These are phyloP conservation scores for Drosophila pseudoananassae DNA, from an alignment of 1,140 invertebrate species.

Conservation along the genomic window DNA sequence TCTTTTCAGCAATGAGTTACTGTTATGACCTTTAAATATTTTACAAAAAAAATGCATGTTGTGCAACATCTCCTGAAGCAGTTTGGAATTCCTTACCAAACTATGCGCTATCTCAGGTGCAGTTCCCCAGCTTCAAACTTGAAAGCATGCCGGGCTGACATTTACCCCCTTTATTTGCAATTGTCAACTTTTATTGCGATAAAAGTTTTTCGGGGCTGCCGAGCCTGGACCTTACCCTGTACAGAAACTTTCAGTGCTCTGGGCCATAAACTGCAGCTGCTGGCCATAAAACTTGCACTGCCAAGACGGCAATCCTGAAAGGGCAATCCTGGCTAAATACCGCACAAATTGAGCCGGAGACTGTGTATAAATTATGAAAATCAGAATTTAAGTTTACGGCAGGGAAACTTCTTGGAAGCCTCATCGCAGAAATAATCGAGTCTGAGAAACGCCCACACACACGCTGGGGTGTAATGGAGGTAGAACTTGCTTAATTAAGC, in stretches of 20 bases:
- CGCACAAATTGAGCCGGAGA: slow-evolving; percentile 11
- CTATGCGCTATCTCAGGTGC: slow-evolving; percentile 32
- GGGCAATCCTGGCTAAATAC: slow-evolving; percentile 12
- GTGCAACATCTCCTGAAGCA: background rate
- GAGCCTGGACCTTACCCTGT: background rate
- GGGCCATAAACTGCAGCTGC: slow-evolving; percentile 46
- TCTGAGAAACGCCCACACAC: slow-evolving; percentile 26
- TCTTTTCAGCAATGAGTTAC: no score
- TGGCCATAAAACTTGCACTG: slow-evolving; percentile 28
- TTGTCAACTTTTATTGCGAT: slow-evolving; percentile 40
- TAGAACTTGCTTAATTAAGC: slow-evolving; percentile 69
- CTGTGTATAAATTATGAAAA: slow-evolving; percentile 62
- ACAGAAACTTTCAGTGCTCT: slow-evolving; percentile 15
- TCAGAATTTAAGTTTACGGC: slow-evolving; percentile 59
- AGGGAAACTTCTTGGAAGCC: slow-evolving; percentile 18
- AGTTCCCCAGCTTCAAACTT: slow-evolving; percentile 4
- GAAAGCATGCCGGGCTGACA: slow-evolving; percentile 16
- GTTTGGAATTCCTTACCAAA: background rate
- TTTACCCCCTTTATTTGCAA: slow-evolving; percentile 20
- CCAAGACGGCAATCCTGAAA: slow-evolving; percentile 4
- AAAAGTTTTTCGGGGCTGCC: slow-evolving; percentile 19
- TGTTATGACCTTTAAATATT: no score
- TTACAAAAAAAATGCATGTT: no score
- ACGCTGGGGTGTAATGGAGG: slow-evolving; percentile 15
- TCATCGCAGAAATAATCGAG: slow-evolving; percentile 27